Conservation (phyloP, 2,113 vertebrate species). For the Callospermophilus lateralis region DNA sequence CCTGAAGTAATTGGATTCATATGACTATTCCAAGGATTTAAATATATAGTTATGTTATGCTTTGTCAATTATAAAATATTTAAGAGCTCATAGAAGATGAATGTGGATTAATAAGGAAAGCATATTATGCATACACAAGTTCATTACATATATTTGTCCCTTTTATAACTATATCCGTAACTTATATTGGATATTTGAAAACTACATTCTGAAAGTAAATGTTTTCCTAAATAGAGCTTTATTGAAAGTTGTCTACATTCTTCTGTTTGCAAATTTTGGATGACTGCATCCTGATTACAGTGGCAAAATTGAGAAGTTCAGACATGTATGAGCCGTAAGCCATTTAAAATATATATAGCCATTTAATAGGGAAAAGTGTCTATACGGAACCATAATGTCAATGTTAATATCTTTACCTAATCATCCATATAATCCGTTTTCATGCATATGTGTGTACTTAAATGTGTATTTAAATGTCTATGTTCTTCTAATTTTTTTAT, state of each 20-base stretch:
- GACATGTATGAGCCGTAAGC: accelerated
- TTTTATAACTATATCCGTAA: not conserved
- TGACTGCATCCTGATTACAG: not conserved
- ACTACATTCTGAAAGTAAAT: not conserved
- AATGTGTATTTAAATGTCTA: not conserved
- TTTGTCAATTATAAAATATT: not conserved
- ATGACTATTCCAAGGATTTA: not conserved
- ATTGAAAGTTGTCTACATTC: not conserved
- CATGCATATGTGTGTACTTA: not conserved
- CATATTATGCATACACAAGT: not conserved
- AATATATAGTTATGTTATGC: not conserved
- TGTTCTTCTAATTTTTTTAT: not conserved
- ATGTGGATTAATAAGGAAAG: not conserved
- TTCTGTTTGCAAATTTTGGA: not conserved
- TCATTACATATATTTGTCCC: not conserved
- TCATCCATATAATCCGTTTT: not conserved
- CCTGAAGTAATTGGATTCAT: not conserved
- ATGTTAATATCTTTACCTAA: not conserved
- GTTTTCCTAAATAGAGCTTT: not conserved
- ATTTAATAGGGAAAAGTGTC: not conserved
- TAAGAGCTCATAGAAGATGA: not conserved
- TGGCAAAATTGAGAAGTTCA: not conserved
- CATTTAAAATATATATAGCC: not conserved
- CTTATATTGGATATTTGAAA: accelerated
- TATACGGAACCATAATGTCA: not conserved